These are phyloP conservation scores for Machimus atricapillus DNA, from an alignment of 2,888 invertebrate genomes.

Conservation along the genomic window DNA sequence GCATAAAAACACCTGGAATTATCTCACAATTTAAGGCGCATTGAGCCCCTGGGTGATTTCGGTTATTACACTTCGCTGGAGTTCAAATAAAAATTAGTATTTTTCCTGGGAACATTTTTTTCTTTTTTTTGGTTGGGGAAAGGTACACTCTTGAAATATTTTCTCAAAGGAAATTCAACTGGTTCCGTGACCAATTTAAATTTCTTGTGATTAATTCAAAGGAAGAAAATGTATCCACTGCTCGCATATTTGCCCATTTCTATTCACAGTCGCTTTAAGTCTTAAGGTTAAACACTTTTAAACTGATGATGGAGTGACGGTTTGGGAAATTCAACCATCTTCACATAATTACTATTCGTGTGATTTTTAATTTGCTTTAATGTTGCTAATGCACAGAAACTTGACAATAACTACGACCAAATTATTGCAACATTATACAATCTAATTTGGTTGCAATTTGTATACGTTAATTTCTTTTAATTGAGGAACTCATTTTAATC, in stretches of 20 bases:
- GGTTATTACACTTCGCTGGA: background rate
- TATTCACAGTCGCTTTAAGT: background rate
- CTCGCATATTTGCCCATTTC: background rate
- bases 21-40: conserved; percentile 10
- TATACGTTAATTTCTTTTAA: background rate
- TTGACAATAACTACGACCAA: background rate
- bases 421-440: background rate
- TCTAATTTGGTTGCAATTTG: background rate
- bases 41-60: background rate
- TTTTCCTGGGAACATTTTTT: background rate
- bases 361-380: background rate
- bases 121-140: background rate
- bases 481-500: no score
- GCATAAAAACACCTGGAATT: background rate
- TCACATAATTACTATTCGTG: background rate
- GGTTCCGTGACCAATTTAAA: conserved; percentile 2
- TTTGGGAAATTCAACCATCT: background rate
- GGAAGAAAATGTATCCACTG: background rate
- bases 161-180: background rate
- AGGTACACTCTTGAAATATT: background rate
- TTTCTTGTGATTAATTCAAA: background rate
- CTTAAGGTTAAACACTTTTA: background rate
- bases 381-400: background rate
- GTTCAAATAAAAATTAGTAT: background rate
- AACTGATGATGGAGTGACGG: background rate